These are phyloP conservation scores for Leptodactylus fuscus DNA, from an alignment of 2,113 vertebrate genomes.

Conservation along the genomic window DNA sequence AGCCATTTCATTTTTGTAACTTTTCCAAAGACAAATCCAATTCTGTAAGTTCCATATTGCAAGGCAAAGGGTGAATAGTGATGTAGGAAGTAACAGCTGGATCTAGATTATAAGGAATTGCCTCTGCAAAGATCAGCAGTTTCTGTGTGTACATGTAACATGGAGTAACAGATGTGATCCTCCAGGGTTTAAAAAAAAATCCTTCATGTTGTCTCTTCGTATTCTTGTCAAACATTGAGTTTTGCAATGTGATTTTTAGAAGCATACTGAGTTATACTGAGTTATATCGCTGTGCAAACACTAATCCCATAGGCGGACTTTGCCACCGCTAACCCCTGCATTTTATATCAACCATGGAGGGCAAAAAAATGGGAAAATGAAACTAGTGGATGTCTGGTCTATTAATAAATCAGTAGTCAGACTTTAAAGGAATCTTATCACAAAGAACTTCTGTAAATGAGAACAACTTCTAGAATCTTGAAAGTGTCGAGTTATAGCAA, in stretches of 20 bases:
- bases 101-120: slow-evolving; percentile 7
- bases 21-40: neutral
- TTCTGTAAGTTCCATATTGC: neutral
- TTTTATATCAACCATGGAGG: neutral
- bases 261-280: neutral
- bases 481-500: too few species aligned
- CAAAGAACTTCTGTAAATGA: too few species aligned
- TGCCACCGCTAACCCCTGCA: neutral
- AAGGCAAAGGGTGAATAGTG: slow-evolving; percentile 22
- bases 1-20: neutral
- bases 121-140: neutral
- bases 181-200: slow-evolving; percentile 29
- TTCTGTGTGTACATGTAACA: neutral
- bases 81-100: slow-evolving; percentile 15
- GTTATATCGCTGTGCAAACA: slow-evolving; percentile 2
- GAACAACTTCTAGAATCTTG: too few species aligned
- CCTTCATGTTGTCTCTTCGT: slow-evolving; percentile 25
- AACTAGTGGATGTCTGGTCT: neutral
- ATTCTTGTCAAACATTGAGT: slow-evolving; percentile 55
- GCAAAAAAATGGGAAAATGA: neutral
- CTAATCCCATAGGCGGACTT: neutral
- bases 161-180: neutral
- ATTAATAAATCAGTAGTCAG: neutral
- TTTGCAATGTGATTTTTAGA: slow-evolving; percentile 5
- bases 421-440: neutral